A percentile compares a stretch with the other conserved stretches of the same genome.
phyloP scores from a whole-genome alignment of 2,113 vertebrate genomes.

The Leucopsar rothschildi region DNA sequence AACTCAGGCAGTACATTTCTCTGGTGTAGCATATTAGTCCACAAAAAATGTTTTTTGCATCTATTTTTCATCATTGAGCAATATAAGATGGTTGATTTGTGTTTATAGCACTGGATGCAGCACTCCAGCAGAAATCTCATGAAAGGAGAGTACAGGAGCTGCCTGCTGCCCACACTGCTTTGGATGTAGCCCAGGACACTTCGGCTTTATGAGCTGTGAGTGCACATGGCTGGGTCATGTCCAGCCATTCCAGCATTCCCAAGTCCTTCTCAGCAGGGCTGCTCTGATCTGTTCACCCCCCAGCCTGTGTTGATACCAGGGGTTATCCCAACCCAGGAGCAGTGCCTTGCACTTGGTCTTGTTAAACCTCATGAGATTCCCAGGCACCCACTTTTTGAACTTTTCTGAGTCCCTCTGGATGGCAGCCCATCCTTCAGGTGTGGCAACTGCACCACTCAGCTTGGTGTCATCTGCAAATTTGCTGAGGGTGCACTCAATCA shows the following conservation, averaged over 20 bases:
- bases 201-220: neutral
- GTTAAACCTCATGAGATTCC: neutral
- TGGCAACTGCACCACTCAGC: neutral
- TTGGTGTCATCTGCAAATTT: neutral
- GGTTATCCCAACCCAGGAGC: rapidly evolving
- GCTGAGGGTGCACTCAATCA: neutral
- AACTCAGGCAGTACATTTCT: neutral
- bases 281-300: neutral
- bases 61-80: neutral
- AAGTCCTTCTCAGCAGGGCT: neutral
- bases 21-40: neutral
- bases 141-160: rapidly evolving
- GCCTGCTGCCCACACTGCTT: rapidly evolving
- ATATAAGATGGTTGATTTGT: neutral
- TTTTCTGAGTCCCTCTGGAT: neutral
- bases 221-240: rapidly evolving
- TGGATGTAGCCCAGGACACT: neutral
- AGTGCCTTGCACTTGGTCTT: neutral
- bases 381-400: rapidly evolving
- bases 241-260: neutral
- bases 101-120: neutral
- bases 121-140: neutral
- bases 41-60: neutral
- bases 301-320: rapidly evolving
- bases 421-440: rapidly evolving